phyloP scores from a whole-genome alignment of 2,113 vertebrate genomes.

The Scortum barcoo region DNA sequence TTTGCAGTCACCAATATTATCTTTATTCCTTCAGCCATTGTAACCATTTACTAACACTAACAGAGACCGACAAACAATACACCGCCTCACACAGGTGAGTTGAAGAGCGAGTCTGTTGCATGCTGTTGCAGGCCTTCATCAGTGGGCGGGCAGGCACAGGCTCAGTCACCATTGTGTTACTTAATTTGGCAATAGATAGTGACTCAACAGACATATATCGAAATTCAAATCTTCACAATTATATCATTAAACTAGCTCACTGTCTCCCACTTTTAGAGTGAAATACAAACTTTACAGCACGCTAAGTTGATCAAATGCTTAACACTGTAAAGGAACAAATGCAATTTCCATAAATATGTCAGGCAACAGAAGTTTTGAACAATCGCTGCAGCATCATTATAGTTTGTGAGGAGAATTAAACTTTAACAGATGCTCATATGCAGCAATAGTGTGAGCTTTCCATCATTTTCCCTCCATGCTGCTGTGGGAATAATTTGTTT shows the following conservation, averaged over 20 bases:
- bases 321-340: background rate
- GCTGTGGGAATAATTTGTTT: conserved; percentile 40
- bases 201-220: no score
- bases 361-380: background rate
- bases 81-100: no score
- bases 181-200: no score
- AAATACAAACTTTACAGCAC: background rate
- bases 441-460: background rate
- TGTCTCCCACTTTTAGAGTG: background rate
- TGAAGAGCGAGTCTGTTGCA: no score
- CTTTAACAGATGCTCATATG: background rate
- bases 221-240: no score
- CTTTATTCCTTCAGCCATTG: no score
- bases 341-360: background rate
- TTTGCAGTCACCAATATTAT: no score
- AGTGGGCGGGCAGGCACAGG: no score
- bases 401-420: background rate
- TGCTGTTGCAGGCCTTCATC: no score
- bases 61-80: no score
- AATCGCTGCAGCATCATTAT: background rate
- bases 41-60: no score
- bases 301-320: background rate
- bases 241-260: background rate
- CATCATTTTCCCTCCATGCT: background rate
- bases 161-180: no score